Conservation (phyloP, 2,888 invertebrate species). For the Meteorus colon region DNA sequence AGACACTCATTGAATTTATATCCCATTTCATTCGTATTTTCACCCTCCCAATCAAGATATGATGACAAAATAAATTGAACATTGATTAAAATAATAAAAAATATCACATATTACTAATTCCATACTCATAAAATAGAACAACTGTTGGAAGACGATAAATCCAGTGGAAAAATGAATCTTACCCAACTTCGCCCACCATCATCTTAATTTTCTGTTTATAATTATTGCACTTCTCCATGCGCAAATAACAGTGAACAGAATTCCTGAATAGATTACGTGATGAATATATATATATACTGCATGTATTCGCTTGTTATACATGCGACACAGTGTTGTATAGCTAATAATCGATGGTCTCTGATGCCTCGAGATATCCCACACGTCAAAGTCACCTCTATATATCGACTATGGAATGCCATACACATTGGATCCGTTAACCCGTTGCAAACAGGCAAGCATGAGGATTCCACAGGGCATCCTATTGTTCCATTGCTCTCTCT, state of each 20-base stretch:
- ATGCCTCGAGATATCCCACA: constrained; percentile 6
- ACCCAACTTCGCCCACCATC: no score
- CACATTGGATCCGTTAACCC: constrained; percentile 39
- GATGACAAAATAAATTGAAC: background rate
- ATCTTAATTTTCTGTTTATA: no score
- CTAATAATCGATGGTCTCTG: constrained; percentile 5
- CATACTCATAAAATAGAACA: no score
- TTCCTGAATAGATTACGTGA: background rate
- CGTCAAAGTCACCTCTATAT: background rate
- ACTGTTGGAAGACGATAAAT: no score
- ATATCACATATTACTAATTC: no score
- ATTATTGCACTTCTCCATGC: no score
- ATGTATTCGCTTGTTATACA: background rate
- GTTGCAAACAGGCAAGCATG: constrained; percentile 34
- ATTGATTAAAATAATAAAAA: no score
- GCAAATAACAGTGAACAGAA: background rate
- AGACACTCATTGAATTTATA: background rate
- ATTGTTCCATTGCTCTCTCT: constrained; percentile 30
- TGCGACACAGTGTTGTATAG: background rate
- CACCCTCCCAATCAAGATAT: background rate
- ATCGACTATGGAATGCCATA: constrained; percentile 24
- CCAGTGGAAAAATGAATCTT: no score
- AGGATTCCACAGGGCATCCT: constrained; percentile 38
- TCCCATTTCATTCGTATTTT: background rate
- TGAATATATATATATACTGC: no score